Conservation (phyloP, 2,888 invertebrate species). For the Linhomoeus sp. region DNA sequence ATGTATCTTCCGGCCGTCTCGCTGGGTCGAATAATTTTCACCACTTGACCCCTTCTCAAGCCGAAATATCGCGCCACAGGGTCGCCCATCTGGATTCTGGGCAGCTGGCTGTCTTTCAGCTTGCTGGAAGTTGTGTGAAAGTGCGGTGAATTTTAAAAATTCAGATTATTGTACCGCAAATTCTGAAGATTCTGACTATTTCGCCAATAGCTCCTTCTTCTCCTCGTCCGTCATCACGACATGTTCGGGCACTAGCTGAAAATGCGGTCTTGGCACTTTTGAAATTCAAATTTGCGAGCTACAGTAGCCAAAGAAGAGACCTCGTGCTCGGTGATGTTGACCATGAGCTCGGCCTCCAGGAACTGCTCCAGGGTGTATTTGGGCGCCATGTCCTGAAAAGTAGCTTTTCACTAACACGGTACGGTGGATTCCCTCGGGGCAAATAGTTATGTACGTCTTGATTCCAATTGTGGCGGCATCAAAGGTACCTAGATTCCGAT, state of each 20-base stretch:
- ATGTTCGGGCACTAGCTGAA: slow-evolving; percentile 77
- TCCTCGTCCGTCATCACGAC: slow-evolving; percentile 95
- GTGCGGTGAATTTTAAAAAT: slow-evolving; percentile 5
- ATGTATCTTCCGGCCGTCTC: slow-evolving; percentile 97
- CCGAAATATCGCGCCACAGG: slow-evolving; percentile 97
- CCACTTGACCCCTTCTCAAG: slow-evolving; percentile 68
- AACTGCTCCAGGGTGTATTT: slow-evolving; percentile 89
- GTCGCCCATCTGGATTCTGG: slow-evolving; percentile 95
- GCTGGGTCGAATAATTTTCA: slow-evolving; percentile 89
- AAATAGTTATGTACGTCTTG: too few relatives aligned
- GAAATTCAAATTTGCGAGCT: too few relatives aligned
- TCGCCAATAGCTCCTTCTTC: slow-evolving; percentile 74
- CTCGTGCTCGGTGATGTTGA: slow-evolving; percentile 94
- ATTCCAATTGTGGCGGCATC: too few relatives aligned
- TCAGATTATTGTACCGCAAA: slow-evolving; percentile 62
- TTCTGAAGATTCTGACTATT: slow-evolving; percentile 51
- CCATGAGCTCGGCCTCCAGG: slow-evolving; percentile 59
- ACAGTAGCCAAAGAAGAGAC: slow-evolving; percentile 14
- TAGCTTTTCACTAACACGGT: too few relatives aligned
- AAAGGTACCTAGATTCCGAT: too few relatives aligned
- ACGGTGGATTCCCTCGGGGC: too few relatives aligned
- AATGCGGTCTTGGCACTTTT: too few relatives aligned
- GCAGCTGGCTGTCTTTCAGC: slow-evolving; percentile 91
- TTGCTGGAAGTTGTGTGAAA: slow-evolving; percentile 38
- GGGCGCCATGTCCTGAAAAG: slow-evolving; percentile 89